These are phyloP conservation scores for Philereme vetulata DNA, from an alignment of 2,888 invertebrate genomes.

Conservation along the genomic window DNA sequence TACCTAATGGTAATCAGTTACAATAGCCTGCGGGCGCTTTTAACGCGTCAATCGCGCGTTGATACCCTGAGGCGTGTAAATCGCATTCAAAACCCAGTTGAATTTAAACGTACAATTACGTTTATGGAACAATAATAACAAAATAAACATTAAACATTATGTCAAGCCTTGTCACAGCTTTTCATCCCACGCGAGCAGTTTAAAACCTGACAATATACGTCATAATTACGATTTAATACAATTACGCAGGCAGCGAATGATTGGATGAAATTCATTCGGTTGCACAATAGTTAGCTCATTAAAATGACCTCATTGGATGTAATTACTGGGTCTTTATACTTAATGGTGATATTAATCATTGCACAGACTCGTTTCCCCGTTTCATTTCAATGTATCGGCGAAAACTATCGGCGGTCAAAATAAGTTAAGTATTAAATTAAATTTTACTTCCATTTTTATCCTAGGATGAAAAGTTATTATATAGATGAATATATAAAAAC, in stretches of 20 bases:
- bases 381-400: background rate
- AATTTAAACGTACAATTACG: too few species aligned
- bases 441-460: too few species aligned
- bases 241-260: background rate
- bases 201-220: background rate
- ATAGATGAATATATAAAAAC: too few species aligned
- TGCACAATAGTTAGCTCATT: constrained; percentile 2
- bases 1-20: too few species aligned
- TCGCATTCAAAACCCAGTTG: too few species aligned
- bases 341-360: constrained; percentile 2
- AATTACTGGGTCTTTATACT: background rate
- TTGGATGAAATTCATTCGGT: constrained; percentile 5
- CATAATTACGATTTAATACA: constrained; percentile 4
- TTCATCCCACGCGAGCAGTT: background rate
- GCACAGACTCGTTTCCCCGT: background rate
- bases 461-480: too few species aligned
- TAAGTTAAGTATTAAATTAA: too few species aligned
- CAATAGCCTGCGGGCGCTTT: too few species aligned
- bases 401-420: background rate
- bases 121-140: too few species aligned
- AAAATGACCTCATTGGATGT: constrained; percentile 1
- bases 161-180: background rate
- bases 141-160: too few species aligned
- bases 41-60: too few species aligned
- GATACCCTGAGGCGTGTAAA: too few species aligned